Evolutionary conservation across 1,140 invertebrate genomes (phyloP).

Genomic region (Cydia amplana): DNA sequence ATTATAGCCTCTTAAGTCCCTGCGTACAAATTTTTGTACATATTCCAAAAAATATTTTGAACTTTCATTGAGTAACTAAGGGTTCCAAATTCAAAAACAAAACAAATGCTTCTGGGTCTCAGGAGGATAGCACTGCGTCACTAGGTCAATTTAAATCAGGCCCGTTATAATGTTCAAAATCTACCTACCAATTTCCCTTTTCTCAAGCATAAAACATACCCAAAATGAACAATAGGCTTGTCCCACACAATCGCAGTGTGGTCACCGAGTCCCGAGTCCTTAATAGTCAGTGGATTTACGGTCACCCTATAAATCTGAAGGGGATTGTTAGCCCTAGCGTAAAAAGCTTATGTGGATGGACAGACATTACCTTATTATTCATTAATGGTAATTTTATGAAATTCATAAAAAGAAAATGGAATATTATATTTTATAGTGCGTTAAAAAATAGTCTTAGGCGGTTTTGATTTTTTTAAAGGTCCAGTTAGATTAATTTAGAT

Average conservation of each 20-base stretch:
- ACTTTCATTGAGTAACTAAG: too few species aligned
- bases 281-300: slow-evolving; percentile 20
- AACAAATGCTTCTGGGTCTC: too few species aligned
- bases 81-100: too few species aligned
- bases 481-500: neutral
- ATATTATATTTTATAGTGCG: neutral
- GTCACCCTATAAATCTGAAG: slow-evolving; percentile 27
- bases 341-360: slow-evolving; percentile 30
- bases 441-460: neutral
- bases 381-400: slow-evolving; percentile 33
- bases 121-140: too few species aligned
- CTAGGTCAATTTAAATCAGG: neutral
- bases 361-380: slow-evolving; percentile 24
- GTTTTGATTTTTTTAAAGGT: neutral
- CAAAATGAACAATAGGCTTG: slow-evolving; percentile 16
- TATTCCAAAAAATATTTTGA: too few species aligned
- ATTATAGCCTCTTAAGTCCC: too few species aligned
- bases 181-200: slow-evolving; percentile 6
- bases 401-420: slow-evolving; percentile 7
- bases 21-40: too few species aligned
- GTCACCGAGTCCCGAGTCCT: slow-evolving; percentile 15
- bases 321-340: neutral
- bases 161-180: slow-evolving; percentile 4
- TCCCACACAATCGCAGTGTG: slow-evolving; percentile 23
- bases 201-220: slow-evolving; percentile 14